Base-by-base conservation (phyloP, 2,797 vertebrate genomes). In the Gadopsis marmoratus region DNA sequence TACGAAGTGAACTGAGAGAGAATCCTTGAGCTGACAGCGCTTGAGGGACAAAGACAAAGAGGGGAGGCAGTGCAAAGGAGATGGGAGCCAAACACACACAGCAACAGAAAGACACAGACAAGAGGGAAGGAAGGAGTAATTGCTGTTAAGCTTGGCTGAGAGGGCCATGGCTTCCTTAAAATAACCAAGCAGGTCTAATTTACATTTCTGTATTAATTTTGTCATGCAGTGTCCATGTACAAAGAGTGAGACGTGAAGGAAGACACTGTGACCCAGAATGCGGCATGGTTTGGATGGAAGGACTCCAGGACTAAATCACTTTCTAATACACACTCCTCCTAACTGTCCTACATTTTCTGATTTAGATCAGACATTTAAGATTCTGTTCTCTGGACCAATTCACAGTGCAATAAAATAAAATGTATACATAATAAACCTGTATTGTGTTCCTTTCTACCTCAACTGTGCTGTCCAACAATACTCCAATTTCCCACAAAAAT, bases 1-100 rank as follows among this genome's bases (percentile, higher is more conserved):
- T 93, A 91, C 89, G 83, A 92, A 91, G 78, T 88, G 79, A 91
- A 90, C 81, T 92, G 79, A 93, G 82, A 90, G 87, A 84, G 66
- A 90, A 83, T 89, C 78, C 73, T 74, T 78, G 81, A 76, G 83
- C 69, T 83, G 85, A 87, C 82, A 43, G 79, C 16, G 45, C 64
- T 81, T 50, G 33, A 76, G 86, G 71, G 71, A 70, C 71, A 83
- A 65, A 82, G 53, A 82, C 67, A 76, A 74, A 62, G 54, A 31
- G 53, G 55, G 64, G 71, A 73, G 66, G 75, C 23, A 48, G 60
- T 17, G 60, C 7, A 67, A 50, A 67, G 23, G 53, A 70, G 66
- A 64, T 43, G 7, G 37, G 53, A 59, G 70, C 59, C 31, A 75
- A 88, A 79, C 66, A 61, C 54, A 26, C 58, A 67, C 33, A 73